Conservation (phyloP, 2,113 vertebrate genomes). For the Misgurnus anguillicaudatus region DNA sequence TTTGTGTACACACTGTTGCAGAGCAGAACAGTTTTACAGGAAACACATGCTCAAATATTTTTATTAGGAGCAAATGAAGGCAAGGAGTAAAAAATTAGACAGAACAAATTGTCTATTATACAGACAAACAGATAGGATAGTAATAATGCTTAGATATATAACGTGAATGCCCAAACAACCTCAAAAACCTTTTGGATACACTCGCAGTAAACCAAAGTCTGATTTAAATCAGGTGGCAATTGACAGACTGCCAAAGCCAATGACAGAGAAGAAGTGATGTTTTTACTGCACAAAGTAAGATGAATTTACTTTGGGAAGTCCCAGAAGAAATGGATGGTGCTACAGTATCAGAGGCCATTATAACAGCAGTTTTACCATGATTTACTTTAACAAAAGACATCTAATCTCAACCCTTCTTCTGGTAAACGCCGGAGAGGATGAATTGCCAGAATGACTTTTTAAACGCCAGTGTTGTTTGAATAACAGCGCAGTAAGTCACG, state of each 20-base stretch:
- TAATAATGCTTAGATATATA: neutral
- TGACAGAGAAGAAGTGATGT: neutral
- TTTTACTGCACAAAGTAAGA: neutral
- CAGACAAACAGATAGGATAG: neutral
- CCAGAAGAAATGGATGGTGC: neutral
- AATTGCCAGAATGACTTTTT: neutral
- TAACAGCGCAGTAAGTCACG: neutral
- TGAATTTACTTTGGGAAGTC: neutral
- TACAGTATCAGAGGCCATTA: neutral
- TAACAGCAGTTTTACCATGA: no score
- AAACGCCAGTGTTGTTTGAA: neutral
- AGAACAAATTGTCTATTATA: no score
- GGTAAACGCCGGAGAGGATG: neutral
- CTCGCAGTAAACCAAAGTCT: neutral
- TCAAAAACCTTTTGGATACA: no score
- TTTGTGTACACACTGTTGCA: no score
- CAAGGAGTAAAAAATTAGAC: no score
- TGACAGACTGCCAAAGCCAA: neutral
- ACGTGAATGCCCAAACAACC: neutral
- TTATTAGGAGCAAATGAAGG: no score
- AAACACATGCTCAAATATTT: no score
- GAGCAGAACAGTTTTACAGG: no score
- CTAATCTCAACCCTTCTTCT: neutral
- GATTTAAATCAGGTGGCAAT: neutral
- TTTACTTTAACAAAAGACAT: neutral